phyloP scores from a whole-genome alignment of 64 coral and sea anemone genomes.

The Montipora sp. region DNA sequence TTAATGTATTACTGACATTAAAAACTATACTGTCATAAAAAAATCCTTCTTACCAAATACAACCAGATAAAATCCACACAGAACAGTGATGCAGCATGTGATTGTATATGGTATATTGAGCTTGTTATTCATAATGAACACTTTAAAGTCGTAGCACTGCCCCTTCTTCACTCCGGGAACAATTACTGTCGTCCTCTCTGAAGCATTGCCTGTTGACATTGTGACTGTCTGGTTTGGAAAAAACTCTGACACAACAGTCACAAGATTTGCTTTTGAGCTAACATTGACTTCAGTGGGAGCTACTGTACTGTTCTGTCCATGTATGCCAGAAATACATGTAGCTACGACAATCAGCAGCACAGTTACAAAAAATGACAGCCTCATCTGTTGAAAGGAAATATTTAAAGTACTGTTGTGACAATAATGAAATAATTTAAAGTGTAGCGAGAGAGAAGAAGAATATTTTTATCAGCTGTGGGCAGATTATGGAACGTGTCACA shows the following conservation, averaged over 20 bases:
- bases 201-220: background rate
- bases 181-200: background rate
- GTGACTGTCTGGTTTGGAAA: background rate
- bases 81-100: conserved; percentile 57
- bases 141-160: conserved; percentile 46
- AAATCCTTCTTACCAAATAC: conserved; percentile 70
- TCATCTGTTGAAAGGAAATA: conserved; percentile 5
- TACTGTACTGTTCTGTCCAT: background rate
- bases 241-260: background rate
- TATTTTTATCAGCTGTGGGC: no score
- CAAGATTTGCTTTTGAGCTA: background rate
- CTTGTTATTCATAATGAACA: conserved; percentile 72
- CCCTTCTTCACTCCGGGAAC: conserved; percentile 2
- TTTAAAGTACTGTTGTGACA: background rate
- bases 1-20: no score
- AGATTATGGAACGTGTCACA: no score
- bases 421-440: no score
- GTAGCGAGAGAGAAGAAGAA: no score
- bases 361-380: background rate
- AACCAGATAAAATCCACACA: conserved; percentile 77
- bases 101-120: conserved; percentile 80
- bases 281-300: background rate
- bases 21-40: no score
- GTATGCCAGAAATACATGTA: background rate
- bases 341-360: background rate